Conservation (phyloP, 2,888 invertebrate genomes). For the Nomada hirtipes region DNA sequence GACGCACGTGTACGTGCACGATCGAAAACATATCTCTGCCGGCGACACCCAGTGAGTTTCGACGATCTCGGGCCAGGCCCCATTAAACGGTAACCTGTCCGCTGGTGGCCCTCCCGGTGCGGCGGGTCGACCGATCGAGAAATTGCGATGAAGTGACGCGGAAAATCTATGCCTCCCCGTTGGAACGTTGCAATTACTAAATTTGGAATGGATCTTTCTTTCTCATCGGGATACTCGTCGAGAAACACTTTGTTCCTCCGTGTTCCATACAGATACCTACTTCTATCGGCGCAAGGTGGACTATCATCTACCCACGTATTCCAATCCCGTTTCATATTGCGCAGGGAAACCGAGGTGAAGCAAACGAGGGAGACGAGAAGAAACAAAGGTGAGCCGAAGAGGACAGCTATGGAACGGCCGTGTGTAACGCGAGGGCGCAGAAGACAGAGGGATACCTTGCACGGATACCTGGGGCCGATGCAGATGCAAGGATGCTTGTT, state of each 20-base stretch:
- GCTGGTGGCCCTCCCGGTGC: neutral
- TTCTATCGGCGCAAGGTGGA: neutral
- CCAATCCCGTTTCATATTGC: neutral
- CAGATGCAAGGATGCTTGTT: conserved; percentile 34
- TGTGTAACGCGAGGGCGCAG: neutral
- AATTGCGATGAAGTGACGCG: neutral
- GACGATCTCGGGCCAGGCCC: conserved; percentile 11
- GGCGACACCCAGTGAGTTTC: conserved; percentile 2
- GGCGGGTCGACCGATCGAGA: neutral
- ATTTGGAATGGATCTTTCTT: too few species aligned
- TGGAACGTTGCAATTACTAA: too few species aligned
- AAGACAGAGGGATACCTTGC: conserved; percentile 2
- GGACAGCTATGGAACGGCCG: neutral
- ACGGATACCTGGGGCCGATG: conserved; percentile 27
- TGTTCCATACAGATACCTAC: too few species aligned
- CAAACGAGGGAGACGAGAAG: neutral
- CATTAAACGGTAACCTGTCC: conserved; percentile 28
- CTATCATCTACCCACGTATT: neutral
- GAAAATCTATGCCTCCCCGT: too few species aligned
- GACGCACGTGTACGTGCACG: conserved; percentile 3
- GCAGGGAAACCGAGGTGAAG: neutral
- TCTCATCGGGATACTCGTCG: too few species aligned
- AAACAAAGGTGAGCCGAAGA: neutral
- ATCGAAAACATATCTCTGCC: conserved; percentile 28
- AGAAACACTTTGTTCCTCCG: too few species aligned